These are phyloP conservation scores for Enteromius treurensis DNA, from an alignment of 2,797 vertebrate species.

Conservation along the genomic window DNA sequence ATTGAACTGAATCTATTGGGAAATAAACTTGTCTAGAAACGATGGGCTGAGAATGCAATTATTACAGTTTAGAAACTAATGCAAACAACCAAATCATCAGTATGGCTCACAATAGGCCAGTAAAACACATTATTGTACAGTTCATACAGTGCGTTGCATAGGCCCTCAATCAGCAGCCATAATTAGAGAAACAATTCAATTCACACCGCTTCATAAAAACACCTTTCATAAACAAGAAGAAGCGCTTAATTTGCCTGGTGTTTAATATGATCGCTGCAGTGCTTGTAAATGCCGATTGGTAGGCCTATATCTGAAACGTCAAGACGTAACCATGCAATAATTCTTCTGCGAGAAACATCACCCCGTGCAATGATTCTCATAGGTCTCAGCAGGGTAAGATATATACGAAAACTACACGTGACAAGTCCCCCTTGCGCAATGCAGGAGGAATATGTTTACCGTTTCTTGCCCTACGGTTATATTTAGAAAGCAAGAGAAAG, in stretches of 20 bases:
- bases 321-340: not conserved
- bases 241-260: not conserved
- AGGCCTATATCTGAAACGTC: not conserved
- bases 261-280: not conserved
- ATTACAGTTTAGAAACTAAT: constrained; percentile 3
- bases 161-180: not conserved
- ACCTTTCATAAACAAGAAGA: constrained; percentile 4
- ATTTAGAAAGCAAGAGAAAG: constrained; percentile 64
- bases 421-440: constrained; percentile 55
- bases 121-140: not conserved
- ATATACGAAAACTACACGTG: constrained; percentile 60
- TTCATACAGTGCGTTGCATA: not conserved
- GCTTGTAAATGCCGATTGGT: not conserved
- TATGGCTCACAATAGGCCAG: constrained; percentile 21
- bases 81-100: constrained; percentile 16
- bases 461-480: constrained; percentile 62
- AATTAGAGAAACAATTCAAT: not conserved
- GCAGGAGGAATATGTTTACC: constrained; percentile 62
- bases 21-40: constrained; percentile 31
- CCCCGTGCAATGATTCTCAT: constrained; percentile 22
- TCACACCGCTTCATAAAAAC: not conserved
- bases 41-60: not conserved
- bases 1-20: constrained; percentile 17
- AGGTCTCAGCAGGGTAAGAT: constrained; percentile 47
- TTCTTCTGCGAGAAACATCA: constrained; percentile 19